Evolutionary conservation across 2,888 invertebrate genomes (phyloP), one percentile per base, ranked within the genome.

Genomic region (Eumacrocentrus americanus): DNA sequence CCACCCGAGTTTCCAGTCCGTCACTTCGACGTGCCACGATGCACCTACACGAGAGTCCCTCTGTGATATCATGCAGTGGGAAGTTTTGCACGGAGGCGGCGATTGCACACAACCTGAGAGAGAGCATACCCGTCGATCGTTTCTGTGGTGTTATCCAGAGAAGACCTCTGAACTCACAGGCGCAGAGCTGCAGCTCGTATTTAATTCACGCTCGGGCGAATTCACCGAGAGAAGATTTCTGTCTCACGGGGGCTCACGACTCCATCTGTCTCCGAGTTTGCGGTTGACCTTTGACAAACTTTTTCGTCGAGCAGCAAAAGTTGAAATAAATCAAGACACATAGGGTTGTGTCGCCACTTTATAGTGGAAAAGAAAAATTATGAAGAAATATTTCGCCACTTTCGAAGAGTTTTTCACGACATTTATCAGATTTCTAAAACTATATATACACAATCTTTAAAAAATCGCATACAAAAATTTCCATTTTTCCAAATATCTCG

Each of bases 161-260:
- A n/a, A 46, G 46, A 46, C 12, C 46, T 23, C 12, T 25, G 25
- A 46, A 46, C 46, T 44, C n/a, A 20, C 23, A 5, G 44, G 23
- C 3, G n/a, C 29, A 29, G 12, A 20, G 46, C n/a, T 50, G 51
- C 20, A 44, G 51, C 58, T 59, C 62, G 56, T 61, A 57, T 61
- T 64, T 61, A 65, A 67, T 68, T 70, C 66, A 65, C 67, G 67
- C 66, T 64, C 50, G 58, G 57, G 42, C 53, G 61, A 64, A 53
- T 66, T 54, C 51, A 54, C 51, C 46, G n/a, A n/a, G n/a, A n/a
- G 48, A 40, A 53, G 53, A 40, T 42, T 14, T 40, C 53, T 53
- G 53, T 53, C 53, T 53, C 40, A 53, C 37, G 20, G 29, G 34
- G 48, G 25, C 14, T 3, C 34, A 48, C 18, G n/a, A 29, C 25